phyloP scores from a whole-genome alignment of 2,888 invertebrate species.

The Tipula lateralis region DNA sequence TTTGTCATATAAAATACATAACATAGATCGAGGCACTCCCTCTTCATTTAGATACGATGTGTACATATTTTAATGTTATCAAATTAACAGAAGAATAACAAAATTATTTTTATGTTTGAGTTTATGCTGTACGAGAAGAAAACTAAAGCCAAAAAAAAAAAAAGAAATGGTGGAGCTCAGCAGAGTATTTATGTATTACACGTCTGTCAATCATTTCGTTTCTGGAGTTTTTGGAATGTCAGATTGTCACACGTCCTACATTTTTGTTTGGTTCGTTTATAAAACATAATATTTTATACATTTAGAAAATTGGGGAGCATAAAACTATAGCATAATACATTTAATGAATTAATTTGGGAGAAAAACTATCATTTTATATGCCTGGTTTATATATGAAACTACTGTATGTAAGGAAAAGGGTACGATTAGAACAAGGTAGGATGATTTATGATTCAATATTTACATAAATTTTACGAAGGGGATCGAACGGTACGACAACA shows the following conservation, averaged over 20 bases:
- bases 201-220: neutral
- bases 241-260: neutral
- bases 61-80: neutral
- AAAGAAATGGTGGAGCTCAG: neutral
- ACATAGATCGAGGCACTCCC: slow-evolving; percentile 19
- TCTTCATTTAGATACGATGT: neutral
- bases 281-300: neutral
- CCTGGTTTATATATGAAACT: neutral
- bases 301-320: neutral
- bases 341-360: neutral
- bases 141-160: neutral
- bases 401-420: neutral
- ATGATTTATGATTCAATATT: slow-evolving; percentile 1
- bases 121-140: neutral
- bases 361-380: neutral
- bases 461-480: neutral
- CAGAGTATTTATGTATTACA: neutral
- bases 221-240: neutral
- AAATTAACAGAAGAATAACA: neutral
- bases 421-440: neutral
- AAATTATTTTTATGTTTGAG: neutral
- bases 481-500: too few relatives aligned
- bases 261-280: neutral
- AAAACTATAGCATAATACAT: neutral
- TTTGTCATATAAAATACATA: neutral